Percentiles rank a stretch among this genome's conserved stretches.
These are phyloP conservation scores for Formica selysi DNA, from an alignment of 1,140 invertebrate species.

Conservation along the genomic window DNA sequence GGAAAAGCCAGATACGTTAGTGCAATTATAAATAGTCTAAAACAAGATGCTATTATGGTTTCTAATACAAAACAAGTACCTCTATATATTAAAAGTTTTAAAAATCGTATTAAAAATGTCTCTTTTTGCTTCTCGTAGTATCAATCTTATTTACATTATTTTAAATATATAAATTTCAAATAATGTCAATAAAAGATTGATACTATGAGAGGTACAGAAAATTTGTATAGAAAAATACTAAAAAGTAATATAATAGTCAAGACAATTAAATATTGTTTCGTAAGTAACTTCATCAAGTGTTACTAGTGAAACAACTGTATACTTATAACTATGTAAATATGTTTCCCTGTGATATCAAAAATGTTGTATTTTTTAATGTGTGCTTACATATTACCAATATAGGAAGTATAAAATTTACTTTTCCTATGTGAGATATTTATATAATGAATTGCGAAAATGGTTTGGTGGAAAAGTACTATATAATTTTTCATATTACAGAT, in stretches of 20 bases:
- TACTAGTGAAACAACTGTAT: conserved; percentile 40
- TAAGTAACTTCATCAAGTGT: conserved; percentile 50
- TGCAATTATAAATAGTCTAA: conserved; percentile 30
- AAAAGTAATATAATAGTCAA: conserved; percentile 22
- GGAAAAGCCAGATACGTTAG: background rate
- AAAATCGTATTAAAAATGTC: conserved; percentile 11
- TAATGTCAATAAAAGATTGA: conserved; percentile 21
- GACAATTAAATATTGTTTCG: conserved; percentile 47
- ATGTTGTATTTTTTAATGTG: conserved; percentile 66
- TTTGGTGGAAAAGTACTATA: conserved; percentile 44
- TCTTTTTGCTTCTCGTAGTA: too few species aligned
- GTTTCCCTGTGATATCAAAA: conserved; percentile 73
- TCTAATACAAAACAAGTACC: conserved; percentile 34
- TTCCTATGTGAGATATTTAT: conserved; percentile 35
- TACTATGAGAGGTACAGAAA: conserved; percentile 15
- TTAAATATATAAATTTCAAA: conserved; percentile 41
- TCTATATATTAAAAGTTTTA: background rate
- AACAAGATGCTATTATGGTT: background rate
- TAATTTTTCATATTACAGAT: conserved; percentile 49
- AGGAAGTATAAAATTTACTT: conserved; percentile 62
- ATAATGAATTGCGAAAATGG: background rate
- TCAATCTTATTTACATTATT: conserved; percentile 1
- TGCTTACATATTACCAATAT: conserved; percentile 65
- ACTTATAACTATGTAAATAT: conserved; percentile 72
- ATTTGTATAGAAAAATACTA: conserved; percentile 34